Conservation (phyloP, 2,113 vertebrate genomes). For the Poeciliopsis turrubarensis region DNA sequence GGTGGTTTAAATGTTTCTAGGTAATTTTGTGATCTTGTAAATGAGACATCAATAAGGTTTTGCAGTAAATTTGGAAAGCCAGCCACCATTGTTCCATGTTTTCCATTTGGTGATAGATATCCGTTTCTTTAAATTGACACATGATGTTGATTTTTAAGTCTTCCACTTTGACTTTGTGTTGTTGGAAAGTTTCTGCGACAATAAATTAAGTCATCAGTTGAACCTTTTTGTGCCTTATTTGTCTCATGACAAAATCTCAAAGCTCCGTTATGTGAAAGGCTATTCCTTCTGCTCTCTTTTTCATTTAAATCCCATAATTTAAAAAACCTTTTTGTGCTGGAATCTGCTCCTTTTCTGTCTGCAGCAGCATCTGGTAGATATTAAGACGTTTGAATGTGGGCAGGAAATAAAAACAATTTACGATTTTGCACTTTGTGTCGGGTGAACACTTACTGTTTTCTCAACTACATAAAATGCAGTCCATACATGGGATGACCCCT, state of each 20-base stretch:
- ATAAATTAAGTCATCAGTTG: neutral
- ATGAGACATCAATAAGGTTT: neutral
- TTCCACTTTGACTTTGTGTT: too few species aligned
- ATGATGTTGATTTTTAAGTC: too few species aligned
- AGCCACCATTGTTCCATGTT: neutral
- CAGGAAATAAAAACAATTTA: conserved; percentile 65
- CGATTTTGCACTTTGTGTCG: conserved; percentile 59
- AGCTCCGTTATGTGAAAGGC: neutral
- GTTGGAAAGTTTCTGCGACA: too few species aligned
- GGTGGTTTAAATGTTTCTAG: neutral
- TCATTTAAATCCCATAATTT: conserved; percentile 9
- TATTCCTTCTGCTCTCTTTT: conserved; percentile 29
- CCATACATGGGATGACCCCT: conserved; percentile 42
- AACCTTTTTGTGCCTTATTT: neutral
- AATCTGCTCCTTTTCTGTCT: conserved; percentile 40
- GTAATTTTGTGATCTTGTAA: neutral
- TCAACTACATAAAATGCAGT: conserved; percentile 45
- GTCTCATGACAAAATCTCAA: neutral
- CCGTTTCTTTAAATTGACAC: too few species aligned
- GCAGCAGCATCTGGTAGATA: conserved; percentile 68
- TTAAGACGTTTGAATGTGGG: conserved; percentile 56
- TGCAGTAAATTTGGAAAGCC: neutral
- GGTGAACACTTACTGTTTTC: conserved; percentile 57
- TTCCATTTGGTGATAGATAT: neutral
- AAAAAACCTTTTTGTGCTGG: neutral